Base-by-base conservation (phyloP, 2,888 invertebrate genomes). In the Trichogramma dendrolimi region DNA sequence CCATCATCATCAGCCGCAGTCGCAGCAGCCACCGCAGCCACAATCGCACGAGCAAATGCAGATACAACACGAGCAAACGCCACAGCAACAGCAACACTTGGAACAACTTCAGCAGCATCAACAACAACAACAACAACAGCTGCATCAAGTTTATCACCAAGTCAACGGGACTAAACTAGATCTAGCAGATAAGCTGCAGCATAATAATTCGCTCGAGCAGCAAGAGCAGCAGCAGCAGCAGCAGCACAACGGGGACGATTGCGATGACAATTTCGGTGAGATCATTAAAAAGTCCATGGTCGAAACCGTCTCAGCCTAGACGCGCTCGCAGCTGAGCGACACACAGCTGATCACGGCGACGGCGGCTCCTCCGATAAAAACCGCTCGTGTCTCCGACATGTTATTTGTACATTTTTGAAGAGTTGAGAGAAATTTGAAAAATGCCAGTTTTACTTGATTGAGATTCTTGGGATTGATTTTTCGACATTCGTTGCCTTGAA, bases 221-320 rank as follows among this genome's bases (percentile, higher is more conserved):
- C 44, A 14, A 4, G 63, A 60, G 11, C 27, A 41, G 11, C 38
- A 51, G 55, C 62, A 61, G 55, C 55, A 11, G 39, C 65, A 71
- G 64, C 67, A 57, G 61, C 56, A 62, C 40, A 47, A 43, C 59
- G 64, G 65, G 43, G 68, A 72, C 52, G 66, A 71, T 60, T 82
- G 82, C 71, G 84, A 84, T 70, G 91, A 92, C 73, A 93, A 93
- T 79, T 92, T 94, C 75, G 93, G 93, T 58, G 93, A 94, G 82
- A 90, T 94, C 72, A 93, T 94, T 71, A 94, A 93, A 80, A 92
- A 94, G 81, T 91, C 92, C 67, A 92, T 94, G 86, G 92, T 93
- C 75, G 93, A 94, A 80, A 92, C 92, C 72, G 92, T 91, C 72
- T 90, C 89, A 72, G 91, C 91, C 82, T 92, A 87, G 68, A 50